Base-by-base conservation (phyloP, 2,797 vertebrate species). In the Sylvilagus floridanus region DNA sequence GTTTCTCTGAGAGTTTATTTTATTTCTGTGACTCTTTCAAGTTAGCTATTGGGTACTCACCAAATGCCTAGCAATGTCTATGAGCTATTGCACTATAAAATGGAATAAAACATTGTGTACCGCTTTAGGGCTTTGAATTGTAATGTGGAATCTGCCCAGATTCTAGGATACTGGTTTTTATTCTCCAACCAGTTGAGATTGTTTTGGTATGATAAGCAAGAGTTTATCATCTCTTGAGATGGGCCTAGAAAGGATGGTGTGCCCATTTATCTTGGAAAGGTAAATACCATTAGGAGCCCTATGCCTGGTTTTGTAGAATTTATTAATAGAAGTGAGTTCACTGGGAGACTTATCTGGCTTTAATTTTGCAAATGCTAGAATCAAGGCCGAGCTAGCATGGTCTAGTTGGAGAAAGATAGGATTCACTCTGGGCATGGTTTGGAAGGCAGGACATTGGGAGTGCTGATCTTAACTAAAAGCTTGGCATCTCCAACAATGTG, bases 11-110 rank as follows among this genome's bases (percentile, higher is more conserved):
- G 32, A 52, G 16, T 84, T 92, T 22, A 87, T 89, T 72, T 91
- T 62, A 32, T 57, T 86, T 89, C 77, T 69, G 54, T 66, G 62
- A 90, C 32, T 92, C 73, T 86, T 28, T 84, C 10, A 77, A 50
- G 7, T 10, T 72, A 35, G 71, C 65, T 57, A 35, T 75, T 71
- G 71, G 73, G 4, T 5, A 17, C 30, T 7, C 2, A 22, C 54
- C 54, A 68, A 65, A 63, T 60, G 1, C 52, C 66, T 69, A 22
- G 1, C 26, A 12, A 3, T 69, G 54, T 17, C 19, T 82, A 19
- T 57, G 52, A 57, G 24, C 24, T 78, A 19, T 17, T 37, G 42
- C 5, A 24, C 57, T 26, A 26, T 30, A 75, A 81, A 79, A 19
- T 26, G 4, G n/a, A 8, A 42, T 35, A n/a, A 90, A 79, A 84